These are phyloP conservation scores for Ochlodes sylvanus DNA, from an alignment of 2,888 invertebrate species.

Conservation along the genomic window DNA sequence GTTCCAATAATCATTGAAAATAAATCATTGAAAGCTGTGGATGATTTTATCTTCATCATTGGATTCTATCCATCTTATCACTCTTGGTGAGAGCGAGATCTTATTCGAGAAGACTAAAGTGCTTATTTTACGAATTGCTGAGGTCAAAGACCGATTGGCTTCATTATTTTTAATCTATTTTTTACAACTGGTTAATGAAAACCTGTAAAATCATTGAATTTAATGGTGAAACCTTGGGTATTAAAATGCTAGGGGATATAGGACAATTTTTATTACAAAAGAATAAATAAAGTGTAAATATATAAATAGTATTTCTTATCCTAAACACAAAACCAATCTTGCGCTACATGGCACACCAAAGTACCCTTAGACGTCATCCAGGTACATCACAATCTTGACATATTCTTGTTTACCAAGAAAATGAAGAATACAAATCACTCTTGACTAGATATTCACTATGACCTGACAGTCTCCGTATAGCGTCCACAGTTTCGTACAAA, in stretches of 20 bases:
- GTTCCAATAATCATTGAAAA: no score
- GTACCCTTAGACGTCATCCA: slow-evolving; percentile 50
- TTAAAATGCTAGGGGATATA: slow-evolving; percentile 10
- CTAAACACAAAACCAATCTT: slow-evolving; percentile 74
- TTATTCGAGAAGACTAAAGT: no score
- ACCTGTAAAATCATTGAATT: no score
- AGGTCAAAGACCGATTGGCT: no score
- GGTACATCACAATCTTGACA: slow-evolving; percentile 47
- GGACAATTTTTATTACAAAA: slow-evolving; percentile 72
- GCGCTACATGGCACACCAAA: slow-evolving; percentile 70
- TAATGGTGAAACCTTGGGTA: no score
- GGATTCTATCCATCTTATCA: no score
- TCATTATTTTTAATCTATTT: no score
- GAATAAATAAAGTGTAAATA: slow-evolving; percentile 78
- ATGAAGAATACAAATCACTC: slow-evolving; percentile 56
- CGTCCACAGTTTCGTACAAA: slow-evolving; percentile 78
- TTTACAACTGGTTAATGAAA: no score
- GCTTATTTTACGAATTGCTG: no score
- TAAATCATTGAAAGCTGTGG: no score
- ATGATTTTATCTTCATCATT: no score
- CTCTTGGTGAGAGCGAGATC: no score
- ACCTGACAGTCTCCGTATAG: slow-evolving; percentile 69
- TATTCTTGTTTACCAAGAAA: slow-evolving; percentile 51
- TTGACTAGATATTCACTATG: slow-evolving; percentile 65
- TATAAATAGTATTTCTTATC: slow-evolving; percentile 71